Percentiles rank a stretch among this genome's conserved stretches.
These are phyloP conservation scores for Helogale parvula DNA, from an alignment of 2,113 vertebrate species.

Conservation along the genomic window DNA sequence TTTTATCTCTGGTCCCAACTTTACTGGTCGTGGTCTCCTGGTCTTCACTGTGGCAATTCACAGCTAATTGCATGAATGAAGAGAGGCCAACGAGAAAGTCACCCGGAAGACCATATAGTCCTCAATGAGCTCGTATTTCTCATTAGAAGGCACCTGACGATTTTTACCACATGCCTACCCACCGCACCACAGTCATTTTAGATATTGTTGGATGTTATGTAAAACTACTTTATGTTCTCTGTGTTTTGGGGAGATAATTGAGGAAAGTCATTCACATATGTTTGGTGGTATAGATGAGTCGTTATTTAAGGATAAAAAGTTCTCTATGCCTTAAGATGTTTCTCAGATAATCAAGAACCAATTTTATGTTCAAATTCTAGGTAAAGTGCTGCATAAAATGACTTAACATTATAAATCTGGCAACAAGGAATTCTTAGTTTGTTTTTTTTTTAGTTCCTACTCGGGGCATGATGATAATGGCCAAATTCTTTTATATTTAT, in stretches of 20 bases:
- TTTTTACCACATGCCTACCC: not conserved
- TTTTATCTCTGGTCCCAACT: not conserved
- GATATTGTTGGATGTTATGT: not conserved
- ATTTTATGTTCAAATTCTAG: not conserved
- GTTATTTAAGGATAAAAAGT: not conserved
- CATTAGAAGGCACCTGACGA: not conserved
- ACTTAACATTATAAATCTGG: not conserved
- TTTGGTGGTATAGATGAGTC: not conserved
- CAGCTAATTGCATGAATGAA: not conserved
- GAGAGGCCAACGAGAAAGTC: fast-evolving
- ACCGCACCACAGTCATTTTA: not conserved
- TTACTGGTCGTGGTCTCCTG: not conserved
- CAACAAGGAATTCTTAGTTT: not conserved
- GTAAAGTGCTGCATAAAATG: not conserved
- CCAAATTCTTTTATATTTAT: not conserved
- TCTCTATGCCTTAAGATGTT: not conserved
- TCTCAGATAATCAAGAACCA: not conserved
- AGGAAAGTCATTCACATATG: not conserved
- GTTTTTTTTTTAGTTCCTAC: not conserved
- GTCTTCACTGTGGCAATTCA: not conserved
- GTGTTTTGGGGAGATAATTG: not conserved
- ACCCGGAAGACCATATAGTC: not conserved
- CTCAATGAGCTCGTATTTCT: not conserved
- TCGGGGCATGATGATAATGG: not conserved
- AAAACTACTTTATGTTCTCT: not conserved